Evolutionary conservation across 2,888 invertebrate genomes (phyloP), one percentile per base, ranked within the genome.

Genomic region (Hypomecis punctinalis): DNA sequence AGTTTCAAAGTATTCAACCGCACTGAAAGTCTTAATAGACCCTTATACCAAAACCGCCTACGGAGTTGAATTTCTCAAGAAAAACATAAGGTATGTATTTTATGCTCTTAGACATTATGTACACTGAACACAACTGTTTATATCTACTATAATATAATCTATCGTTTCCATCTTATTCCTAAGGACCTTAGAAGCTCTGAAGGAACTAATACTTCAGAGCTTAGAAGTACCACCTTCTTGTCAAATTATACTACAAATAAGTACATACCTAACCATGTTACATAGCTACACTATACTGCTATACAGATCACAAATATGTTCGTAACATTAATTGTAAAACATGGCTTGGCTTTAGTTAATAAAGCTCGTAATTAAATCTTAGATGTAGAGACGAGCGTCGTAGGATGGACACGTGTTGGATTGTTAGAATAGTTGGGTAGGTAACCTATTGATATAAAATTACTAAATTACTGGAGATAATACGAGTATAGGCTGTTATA

Each of bases 21-120:
- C 94, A 0, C 95, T 94, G 0, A 95, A 93, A 86, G 93, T 97
- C 60, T 76, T 96, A 11, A 94, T 97, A 9, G 94, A 96, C 75
- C 93, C 94, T 0, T 36, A 74, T 0, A 94, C 94, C 0, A 96
- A 94, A 78, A 82, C 82, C 9, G 95, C 95, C 0, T 86, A 87
- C 5, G 97, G 96, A 0, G 96, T 97, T 0, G 95, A 96, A 80
- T 96, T 96, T 76, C 73, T 93, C 1, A 96, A 96, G 82, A 91
- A 94, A 67, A 93, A 93, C 36, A 86, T 80, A 77, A 93, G 90
- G 75, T 94, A 81, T 76, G 35, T 61, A 47, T 55, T 43, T 46
- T 49, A 33, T 9, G 23, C 23, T 10, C 36, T 6, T 5, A 13
- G 5, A 10, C 35, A 46, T 7, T 23, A 33, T 46, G 4, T 0